A percentile compares a stretch with the other conserved stretches of the same genome.
These are phyloP conservation scores for Merodon equestris DNA, from an alignment of 2,888 invertebrate genomes.

Conservation along the genomic window DNA sequence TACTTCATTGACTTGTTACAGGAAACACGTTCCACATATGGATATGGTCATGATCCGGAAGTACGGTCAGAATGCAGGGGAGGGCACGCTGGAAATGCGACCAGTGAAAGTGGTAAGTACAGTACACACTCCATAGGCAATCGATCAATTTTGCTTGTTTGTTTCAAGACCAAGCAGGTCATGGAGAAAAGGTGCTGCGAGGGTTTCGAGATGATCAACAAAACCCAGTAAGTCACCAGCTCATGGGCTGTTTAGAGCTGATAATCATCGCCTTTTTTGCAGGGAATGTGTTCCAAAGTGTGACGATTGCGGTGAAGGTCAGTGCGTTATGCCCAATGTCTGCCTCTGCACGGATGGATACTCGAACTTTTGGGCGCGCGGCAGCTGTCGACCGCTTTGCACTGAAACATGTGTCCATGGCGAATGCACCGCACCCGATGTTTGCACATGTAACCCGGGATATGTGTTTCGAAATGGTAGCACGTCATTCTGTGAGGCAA, in stretches of 20 bases:
- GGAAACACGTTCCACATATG: too few relatives aligned
- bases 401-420: slow-evolving; percentile 74
- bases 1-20: too few relatives aligned
- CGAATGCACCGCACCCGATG: slow-evolving; percentile 73
- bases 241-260: too few relatives aligned
- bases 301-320: slow-evolving; percentile 72
- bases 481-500: slow-evolving; percentile 74
- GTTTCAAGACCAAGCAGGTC: slow-evolving; percentile 71
- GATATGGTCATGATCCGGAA: slow-evolving; percentile 74
- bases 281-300: slow-evolving; percentile 76
- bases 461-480: slow-evolving; percentile 72
- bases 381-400: slow-evolving; percentile 73
- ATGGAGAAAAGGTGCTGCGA: slow-evolving; percentile 75
- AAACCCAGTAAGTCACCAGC: slow-evolving; percentile 70
- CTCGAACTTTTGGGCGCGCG: slow-evolving; percentile 70
- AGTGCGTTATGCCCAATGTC: slow-evolving; percentile 73
- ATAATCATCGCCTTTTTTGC: slow-evolving; percentile 21
- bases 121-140: neutral
- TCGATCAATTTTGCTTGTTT: neutral
- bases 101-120: slow-evolving; percentile 72
- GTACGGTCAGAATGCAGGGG: slow-evolving; percentile 52
- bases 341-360: slow-evolving; percentile 74
- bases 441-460: slow-evolving; percentile 73
- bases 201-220: slow-evolving; percentile 72
- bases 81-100: slow-evolving; percentile 71